A percentile compares a stretch with the other conserved stretches of the same genome.
These are phyloP conservation scores for Danionella cerebrum DNA, from an alignment of 2,113 vertebrate genomes.

Conservation along the genomic window DNA sequence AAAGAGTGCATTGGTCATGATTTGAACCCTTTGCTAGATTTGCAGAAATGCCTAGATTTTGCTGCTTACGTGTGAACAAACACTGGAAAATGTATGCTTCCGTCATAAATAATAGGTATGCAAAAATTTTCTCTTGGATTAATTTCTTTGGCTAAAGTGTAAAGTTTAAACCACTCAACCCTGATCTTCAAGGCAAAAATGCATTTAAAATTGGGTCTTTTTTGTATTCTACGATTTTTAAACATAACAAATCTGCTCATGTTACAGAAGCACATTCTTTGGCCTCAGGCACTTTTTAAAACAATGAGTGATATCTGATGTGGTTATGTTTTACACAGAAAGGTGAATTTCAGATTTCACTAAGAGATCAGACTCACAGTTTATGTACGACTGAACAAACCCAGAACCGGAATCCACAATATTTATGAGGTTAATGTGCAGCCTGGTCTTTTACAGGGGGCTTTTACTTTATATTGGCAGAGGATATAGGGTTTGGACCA, in stretches of 20 bases:
- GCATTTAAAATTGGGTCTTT: too few relatives aligned
- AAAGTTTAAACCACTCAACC: too few relatives aligned
- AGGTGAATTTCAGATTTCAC: background rate
- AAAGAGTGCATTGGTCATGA: too few relatives aligned
- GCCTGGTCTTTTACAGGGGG: background rate
- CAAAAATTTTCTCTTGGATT: too few relatives aligned
- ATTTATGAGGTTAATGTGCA: background rate
- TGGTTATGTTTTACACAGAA: slow-evolving; percentile 7
- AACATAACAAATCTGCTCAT: background rate
- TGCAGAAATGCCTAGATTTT: too few relatives aligned
- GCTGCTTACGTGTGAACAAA: too few relatives aligned
- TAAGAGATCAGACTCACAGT: background rate
- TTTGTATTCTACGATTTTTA: too few relatives aligned
- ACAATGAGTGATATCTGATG: background rate
- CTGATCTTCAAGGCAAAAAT: too few relatives aligned
- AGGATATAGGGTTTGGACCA: background rate
- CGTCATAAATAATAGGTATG: too few relatives aligned
- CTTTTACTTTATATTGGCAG: background rate
- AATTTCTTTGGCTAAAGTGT: too few relatives aligned
- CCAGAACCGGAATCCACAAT: background rate
- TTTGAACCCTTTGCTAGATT: too few relatives aligned
- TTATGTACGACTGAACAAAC: slow-evolving; percentile 10
- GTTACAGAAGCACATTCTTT: background rate
- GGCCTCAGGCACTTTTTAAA: slow-evolving; percentile 1
- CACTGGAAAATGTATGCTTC: too few relatives aligned